Base-by-base conservation (phyloP, 2,797 vertebrate genomes). In the Sternarchorhynchus goeldii region DNA sequence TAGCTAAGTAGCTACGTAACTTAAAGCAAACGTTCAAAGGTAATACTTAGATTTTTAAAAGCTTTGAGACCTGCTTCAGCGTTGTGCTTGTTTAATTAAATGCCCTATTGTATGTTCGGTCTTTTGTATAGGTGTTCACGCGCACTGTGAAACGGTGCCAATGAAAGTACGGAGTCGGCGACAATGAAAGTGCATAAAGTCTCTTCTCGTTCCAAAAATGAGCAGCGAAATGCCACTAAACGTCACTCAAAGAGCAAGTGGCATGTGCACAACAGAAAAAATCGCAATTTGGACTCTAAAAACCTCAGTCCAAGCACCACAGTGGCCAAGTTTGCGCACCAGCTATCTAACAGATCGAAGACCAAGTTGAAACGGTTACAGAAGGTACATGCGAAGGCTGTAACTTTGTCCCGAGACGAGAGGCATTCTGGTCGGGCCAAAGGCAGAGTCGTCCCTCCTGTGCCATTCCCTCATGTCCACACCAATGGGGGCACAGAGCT, bases 151-250 rank as follows among this genome's bases (percentile, higher is more conserved):
- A 16, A 31, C 53, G 50, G 79, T 67, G 60, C 74, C 74, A 81
- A 81, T 81, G 79, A 81, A 76, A n/a, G 17, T 72, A 66, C 63
- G 53, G 45, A 62, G 53, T 58, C 59, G 16, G 34, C 55, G 74
- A 88, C 45, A 78, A 94, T 94, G 93, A 94, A 94, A 85, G 93
- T 91, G 45, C 92, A 88, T 31, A 93, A 88, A 87, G 32, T 45
- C 45, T n/a, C 82, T 2, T 82, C 88, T 12, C 81, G 45, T 55
- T 67, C 59, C 1, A 90, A 87, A 62, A 62, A 87, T 0, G 88
- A 85, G 34, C 86, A 88, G 63, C 87, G 87, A 25, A 92, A 91
- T 10, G 21, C 66, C 32, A 67, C 63, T 10, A 87, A 81, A 75
- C 73, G 58, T 32, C 77, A 71, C 71, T 86, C 85, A 82, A 93